These are phyloP conservation scores for Aphelocoma californica DNA, from an alignment of 2,797 vertebrate species.

Conservation along the genomic window DNA sequence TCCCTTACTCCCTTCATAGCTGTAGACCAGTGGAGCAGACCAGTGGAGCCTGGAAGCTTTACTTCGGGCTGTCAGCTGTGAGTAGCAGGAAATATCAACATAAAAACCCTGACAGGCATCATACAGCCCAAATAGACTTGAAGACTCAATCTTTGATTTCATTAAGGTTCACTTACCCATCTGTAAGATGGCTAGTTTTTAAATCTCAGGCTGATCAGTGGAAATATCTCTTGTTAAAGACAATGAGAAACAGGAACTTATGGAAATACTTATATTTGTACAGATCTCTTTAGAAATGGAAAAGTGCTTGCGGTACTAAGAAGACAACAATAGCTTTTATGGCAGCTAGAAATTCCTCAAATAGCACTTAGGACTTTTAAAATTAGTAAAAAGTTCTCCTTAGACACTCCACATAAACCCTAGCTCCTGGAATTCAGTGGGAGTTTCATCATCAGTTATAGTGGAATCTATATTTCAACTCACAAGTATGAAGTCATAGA, in stretches of 20 bases:
- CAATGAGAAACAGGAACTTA: not conserved
- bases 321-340: not conserved
- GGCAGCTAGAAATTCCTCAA: not conserved
- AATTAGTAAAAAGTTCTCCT: not conserved
- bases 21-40: not conserved
- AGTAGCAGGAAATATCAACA: not conserved
- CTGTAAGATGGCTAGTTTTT: not conserved
- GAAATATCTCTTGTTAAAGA: not conserved
- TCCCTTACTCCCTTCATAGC: not conserved
- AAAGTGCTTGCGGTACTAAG: not conserved
- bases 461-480: not conserved
- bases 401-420: not conserved
- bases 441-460: constrained; percentile 17
- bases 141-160: not conserved
- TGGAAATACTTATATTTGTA: not conserved
- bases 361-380: not conserved
- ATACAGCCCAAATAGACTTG: not conserved
- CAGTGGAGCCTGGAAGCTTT: not conserved
- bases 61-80: not conserved
- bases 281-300: not conserved
- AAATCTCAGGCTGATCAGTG: not conserved
- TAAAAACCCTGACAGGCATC: not conserved
- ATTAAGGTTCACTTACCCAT: not conserved
- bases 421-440: constrained; percentile 3
- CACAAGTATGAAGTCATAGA: not conserved